These are phyloP conservation scores for Rhinolophus ferrumequinum DNA, from an alignment of 2,113 vertebrate genomes.

Conservation along the genomic window DNA sequence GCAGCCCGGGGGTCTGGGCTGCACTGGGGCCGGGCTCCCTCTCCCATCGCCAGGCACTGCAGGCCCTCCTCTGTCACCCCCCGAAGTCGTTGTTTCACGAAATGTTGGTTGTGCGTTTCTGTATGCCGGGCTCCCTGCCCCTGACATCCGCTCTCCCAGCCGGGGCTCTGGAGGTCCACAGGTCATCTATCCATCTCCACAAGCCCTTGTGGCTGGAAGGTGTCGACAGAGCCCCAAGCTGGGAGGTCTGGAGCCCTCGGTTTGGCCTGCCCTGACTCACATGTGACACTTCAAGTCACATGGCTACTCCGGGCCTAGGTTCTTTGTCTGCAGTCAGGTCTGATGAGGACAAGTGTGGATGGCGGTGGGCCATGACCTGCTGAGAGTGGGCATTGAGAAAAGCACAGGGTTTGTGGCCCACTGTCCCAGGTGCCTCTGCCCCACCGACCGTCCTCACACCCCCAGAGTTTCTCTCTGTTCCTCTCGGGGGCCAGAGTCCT, in stretches of 20 bases:
- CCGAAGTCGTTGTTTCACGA: no score
- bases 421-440: background rate
- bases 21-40: background rate
- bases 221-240: fast-evolving
- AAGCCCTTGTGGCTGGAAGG: background rate
- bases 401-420: background rate
- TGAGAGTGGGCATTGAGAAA: background rate
- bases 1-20: background rate
- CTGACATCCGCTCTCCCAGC: fast-evolving
- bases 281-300: no score
- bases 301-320: fast-evolving
- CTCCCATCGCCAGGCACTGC: no score
- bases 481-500: background rate
- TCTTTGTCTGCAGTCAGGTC: background rate
- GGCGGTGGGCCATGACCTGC: fast-evolving
- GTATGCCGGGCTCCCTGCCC: background rate
- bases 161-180: background rate
- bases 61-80: fast-evolving
- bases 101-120: no score
- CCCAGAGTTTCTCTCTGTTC: background rate
- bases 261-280: background rate
- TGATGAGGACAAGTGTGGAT: background rate
- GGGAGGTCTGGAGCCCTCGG: background rate
- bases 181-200: background rate
- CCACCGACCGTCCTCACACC: no score